Evolutionary conservation across 2,113 vertebrate species (phyloP), one percentile per base, ranked within the genome.

Genomic region (Aspiorhynchus laticeps): DNA sequence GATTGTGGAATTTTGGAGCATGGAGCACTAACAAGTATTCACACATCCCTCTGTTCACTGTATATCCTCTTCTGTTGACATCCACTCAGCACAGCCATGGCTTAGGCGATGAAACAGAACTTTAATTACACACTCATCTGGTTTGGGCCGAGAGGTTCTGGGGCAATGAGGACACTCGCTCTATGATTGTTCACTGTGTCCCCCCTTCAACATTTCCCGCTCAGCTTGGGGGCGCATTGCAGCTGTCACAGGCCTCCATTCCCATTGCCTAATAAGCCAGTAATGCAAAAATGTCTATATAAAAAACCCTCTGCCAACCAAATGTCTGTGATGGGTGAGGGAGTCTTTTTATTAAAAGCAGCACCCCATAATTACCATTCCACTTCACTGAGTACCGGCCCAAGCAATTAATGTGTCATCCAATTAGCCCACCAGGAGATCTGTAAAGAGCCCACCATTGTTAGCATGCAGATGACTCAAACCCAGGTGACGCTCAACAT

Each of bases 401-500:
- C 69, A 82, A 76, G 85, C 79, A 87, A 81, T 82, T 73, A 87
- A 82, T 74, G 56, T 87, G 78, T 65, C 28, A 63, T 78, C 71
- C 69, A 87, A 77, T 88, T 85, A 85, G 63, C 31, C 36, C 53
- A 26, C 48, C 75, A 76, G 59, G 41, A 75, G 56, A 85, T 77
- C 59, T 10, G 7, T 61, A 41, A 85, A 73, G 33, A 77, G 73
- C 26, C 71, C 36, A 31, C 19, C 74, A 63, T 33, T 71, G 74
- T 76, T 63, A 80, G 24, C 46, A 36, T 31, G 80, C 24, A 48
- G 51, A 31, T 82, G 69, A 67, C 19, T 61, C 81, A 81, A 59
- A 80, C 21, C 48, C 43, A 38, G 80, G 71, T 51, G 46, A 79
- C 46, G 65, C 75, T 61, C 12, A 46, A 21, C 38, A 87, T 63